Evolutionary conservation across 1,140 invertebrate genomes (phyloP), one percentile per base, ranked within the genome.

Genomic region (Drosophila funebris): DNA sequence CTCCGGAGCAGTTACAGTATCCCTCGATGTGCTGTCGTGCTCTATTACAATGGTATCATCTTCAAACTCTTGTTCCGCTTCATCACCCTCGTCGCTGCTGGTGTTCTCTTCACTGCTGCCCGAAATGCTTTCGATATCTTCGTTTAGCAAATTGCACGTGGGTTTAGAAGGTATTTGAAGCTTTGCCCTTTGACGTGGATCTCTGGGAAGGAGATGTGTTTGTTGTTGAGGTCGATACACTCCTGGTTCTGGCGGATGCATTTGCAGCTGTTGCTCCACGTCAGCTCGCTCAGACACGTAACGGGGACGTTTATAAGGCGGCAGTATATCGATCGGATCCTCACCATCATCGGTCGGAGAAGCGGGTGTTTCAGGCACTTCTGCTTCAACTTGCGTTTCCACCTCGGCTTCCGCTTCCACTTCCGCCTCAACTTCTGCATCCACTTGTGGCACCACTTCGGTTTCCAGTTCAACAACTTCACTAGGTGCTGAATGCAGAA

Each of bases 111-210:
- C 76, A 22, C 72, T 75, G 27, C 43, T 31, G 20, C 58, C 52
- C 2, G 83, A 87, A 43, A 88, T 88, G 52, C 63, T 73, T 20
- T 83, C 83, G n/a, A 88, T 81, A 6, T 76, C 62, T 27, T 77
- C 78, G 3, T 66, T 58, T 0, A 78, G 71, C 16, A 50, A 33
- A 3, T 76, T 83, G 2, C 54, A 39, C 1, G 7, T 67, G 31
- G 73, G 56, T 3, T 46, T 36, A 11, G 67, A n/a, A 1, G 63
- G 67, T 3, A 56, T 53, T 1, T 6, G 64, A 41, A 1, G 43
- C 61, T 54, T 62, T 58, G 1, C 31, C 18, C 60, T 69, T 39
- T 78, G 75, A 0, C 75, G 74, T n/a, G 71, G 76, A 69, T 83
- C 80, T 0, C 67, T 43, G 27, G 27, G 4, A 6, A 27, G 24